A percentile compares a stretch with the other conserved stretches of the same genome.
These are phyloP conservation scores for Rhorus exstirpatorius DNA, from an alignment of 2,888 invertebrate species.

Conservation along the genomic window DNA sequence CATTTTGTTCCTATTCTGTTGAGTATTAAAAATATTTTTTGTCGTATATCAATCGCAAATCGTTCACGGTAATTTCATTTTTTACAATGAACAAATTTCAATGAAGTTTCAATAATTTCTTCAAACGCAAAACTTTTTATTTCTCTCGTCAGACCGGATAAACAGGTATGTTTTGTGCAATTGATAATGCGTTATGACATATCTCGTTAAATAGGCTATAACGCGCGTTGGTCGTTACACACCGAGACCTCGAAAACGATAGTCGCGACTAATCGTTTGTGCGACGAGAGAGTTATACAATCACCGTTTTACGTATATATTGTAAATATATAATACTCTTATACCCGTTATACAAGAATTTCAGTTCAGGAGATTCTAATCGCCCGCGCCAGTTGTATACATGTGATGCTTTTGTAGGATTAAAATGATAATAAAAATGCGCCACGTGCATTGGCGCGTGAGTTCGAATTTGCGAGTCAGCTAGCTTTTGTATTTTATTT, in stretches of 20 bases:
- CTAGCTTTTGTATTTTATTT: no score
- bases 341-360: slow-evolving; percentile 43
- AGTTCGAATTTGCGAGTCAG: no score
- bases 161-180: slow-evolving; percentile 37
- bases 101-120: no score
- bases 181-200: slow-evolving; percentile 62
- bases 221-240: slow-evolving; percentile 28
- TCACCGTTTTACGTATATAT: slow-evolving; percentile 23
- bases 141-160: slow-evolving; percentile 38
- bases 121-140: no score
- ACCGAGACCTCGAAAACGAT: slow-evolving; percentile 62
- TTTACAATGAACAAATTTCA: no score
- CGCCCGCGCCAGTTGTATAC: slow-evolving; percentile 10
- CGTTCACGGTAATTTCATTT: no score
- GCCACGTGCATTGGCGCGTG: slow-evolving; percentile 43
- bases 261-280: slow-evolving; percentile 55
- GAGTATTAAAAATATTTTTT: no score
- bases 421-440: slow-evolving; percentile 35
- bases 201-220: slow-evolving; percentile 44
- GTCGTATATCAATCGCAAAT: no score
- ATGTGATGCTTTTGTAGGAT: slow-evolving; percentile 40
- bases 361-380: slow-evolving; percentile 37
- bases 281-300: slow-evolving; percentile 55
- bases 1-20: no score
- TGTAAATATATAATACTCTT: slow-evolving; percentile 22